These are phyloP conservation scores for Lichenostomus cassidix DNA, from an alignment of 2,113 vertebrate species.

Conservation along the genomic window DNA sequence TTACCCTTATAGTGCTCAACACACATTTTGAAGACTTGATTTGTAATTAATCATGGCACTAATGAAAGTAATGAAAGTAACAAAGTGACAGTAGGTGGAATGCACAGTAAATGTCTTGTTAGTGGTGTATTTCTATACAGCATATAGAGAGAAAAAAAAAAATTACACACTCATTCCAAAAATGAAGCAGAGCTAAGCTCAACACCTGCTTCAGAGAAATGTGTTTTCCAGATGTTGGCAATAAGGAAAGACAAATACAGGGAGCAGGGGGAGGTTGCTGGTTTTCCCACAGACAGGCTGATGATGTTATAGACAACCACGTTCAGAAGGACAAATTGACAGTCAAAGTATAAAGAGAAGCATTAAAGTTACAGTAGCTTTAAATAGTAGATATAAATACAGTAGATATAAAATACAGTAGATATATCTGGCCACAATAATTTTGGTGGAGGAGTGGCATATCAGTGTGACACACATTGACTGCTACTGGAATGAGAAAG, in stretches of 20 bases:
- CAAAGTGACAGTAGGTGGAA: neutral
- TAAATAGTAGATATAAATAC: too few species aligned
- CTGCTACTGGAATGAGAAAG: neutral
- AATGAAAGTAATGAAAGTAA: neutral
- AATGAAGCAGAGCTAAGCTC: neutral
- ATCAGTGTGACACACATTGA: neutral
- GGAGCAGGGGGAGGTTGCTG: neutral
- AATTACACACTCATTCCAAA: neutral
- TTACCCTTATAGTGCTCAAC: neutral
- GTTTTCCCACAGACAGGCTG: neutral
- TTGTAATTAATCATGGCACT: neutral
- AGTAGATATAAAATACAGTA: neutral
- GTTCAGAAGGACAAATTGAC: neutral
- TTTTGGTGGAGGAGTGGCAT: neutral
- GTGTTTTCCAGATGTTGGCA: neutral
- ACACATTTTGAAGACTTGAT: neutral
- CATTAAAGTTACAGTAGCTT: neutral
- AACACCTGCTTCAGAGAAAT: neutral
- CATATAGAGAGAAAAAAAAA: neutral
- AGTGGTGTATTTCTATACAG: neutral
- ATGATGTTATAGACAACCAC: neutral
- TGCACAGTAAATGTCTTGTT: neutral
- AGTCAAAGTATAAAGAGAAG: neutral
- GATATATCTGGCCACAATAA: neutral
- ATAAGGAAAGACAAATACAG: neutral